These are phyloP conservation scores for Myotis daubentonii DNA, from an alignment of 2,797 vertebrate genomes.

Conservation along the genomic window DNA sequence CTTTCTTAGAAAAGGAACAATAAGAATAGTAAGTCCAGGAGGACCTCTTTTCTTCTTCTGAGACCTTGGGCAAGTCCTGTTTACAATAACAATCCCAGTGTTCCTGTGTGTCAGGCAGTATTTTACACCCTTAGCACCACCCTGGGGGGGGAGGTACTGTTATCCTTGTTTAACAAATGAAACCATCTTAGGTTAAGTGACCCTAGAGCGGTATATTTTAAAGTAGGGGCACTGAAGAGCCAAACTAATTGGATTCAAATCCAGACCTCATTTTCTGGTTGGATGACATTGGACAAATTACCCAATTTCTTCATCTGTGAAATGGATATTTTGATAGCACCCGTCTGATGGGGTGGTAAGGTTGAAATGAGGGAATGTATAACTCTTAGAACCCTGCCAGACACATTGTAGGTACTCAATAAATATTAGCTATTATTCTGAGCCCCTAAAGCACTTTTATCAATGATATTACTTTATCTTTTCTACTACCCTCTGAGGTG, in stretches of 20 bases:
- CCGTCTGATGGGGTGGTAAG: neutral
- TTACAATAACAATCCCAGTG: neutral
- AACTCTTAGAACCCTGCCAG: neutral
- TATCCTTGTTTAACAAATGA: conserved; percentile 12
- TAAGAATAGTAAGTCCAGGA: neutral
- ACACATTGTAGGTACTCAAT: neutral
- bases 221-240: neutral
- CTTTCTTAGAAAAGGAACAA: neutral
- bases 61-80: neutral
- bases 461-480: neutral
- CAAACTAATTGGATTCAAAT: conserved; percentile 20
- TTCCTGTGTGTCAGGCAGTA: neutral
- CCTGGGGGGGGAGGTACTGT: neutral
- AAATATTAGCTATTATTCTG: neutral
- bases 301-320: conserved; percentile 46
- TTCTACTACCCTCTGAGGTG: neutral
- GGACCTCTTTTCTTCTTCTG: neutral
- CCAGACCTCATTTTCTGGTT: conserved; percentile 25
- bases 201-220: neutral
- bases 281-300: neutral
- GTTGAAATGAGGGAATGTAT: neutral
- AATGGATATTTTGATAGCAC: neutral
- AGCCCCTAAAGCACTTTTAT: neutral
- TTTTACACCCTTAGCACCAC: neutral
- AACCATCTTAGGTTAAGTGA: neutral